These are phyloP conservation scores for Nipponacmea schrenckii DNA, from an alignment of 2,888 invertebrate species.

Conservation along the genomic window DNA sequence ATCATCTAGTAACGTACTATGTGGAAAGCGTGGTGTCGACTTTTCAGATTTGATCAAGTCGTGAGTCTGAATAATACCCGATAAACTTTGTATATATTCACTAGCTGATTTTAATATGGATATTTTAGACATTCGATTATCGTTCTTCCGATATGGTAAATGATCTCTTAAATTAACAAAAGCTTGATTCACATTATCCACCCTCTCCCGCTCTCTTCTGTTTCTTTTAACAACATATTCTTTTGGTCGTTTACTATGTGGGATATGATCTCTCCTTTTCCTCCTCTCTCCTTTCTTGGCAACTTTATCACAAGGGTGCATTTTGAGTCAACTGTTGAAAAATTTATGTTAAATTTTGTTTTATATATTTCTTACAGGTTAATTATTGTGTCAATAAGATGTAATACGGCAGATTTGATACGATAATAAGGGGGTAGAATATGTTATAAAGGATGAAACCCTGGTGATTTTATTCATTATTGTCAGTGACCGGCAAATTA, in stretches of 20 bases:
- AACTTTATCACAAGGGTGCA: neutral
- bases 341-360: no score
- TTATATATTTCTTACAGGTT: no score
- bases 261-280: constrained; percentile 25
- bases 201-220: constrained; percentile 30
- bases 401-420: no score
- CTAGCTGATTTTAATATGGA: constrained; percentile 28
- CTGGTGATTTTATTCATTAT: no score
- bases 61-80: neutral
- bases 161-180: constrained; percentile 27
- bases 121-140: constrained; percentile 30
- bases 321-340: no score
- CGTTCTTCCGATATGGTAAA: constrained; percentile 20
- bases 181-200: constrained; percentile 30
- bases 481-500: neutral
- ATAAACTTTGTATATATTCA: constrained; percentile 26
- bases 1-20: no score
- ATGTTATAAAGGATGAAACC: no score
- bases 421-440: no score
- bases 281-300: neutral
- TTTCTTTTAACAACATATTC: constrained; percentile 33
- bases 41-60: no score
- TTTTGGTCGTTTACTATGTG: constrained; percentile 24
- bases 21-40: no score
- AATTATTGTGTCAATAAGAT: no score